Base-by-base conservation (phyloP, 2,888 invertebrate genomes). In the Maniola hyperantus region DNA sequence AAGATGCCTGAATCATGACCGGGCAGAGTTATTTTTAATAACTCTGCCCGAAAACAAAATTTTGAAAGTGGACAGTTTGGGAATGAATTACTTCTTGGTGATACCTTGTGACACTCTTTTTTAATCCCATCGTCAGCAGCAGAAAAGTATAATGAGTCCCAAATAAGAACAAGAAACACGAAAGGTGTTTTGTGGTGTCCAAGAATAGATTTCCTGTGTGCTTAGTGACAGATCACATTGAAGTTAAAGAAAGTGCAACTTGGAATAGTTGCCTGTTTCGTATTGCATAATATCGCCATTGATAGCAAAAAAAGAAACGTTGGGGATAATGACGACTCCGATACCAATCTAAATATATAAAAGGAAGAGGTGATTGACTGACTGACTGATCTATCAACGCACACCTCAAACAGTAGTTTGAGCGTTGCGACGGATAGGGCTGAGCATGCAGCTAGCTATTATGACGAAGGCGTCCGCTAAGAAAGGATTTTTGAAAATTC, bases 191-290 rank as follows among this genome's bases (percentile, higher is more conserved):
- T 46, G 46, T n/a, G 6, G 46, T 46, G 15, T 46, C 15, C 15
- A 46, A 46, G 15, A 46, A 46, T 46, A 46, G 46, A 7, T 46
- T 46, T 46, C 46, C 46, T n/a, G n/a, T 46, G 46, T 46, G 15
- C 46, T 46, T 6, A 46, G 46, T 15, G 46, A 46, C 46, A 46
- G 46, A 46, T 46, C 5, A 46, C 46, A 15, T 46, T 46, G 15
- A 46, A 46, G 15, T 46, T 46, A 46, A 15, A 46, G n/a, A 46
- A 46, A 46, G 46, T 46, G 1, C 15, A 46, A 46, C 46, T 5
- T 46, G n/a, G n/a, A 15, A 46, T 46, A 46, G 46, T 46, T 46
- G 46, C 46, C 46, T 46, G 46, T 5, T 46, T 46, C 7, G 7
- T 34, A 2, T 7, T 34, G 7, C 34, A 34, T 34, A 34, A 34